Conservation (phyloP, 2,888 invertebrate species). For the Disparrhopalites patrizii region DNA sequence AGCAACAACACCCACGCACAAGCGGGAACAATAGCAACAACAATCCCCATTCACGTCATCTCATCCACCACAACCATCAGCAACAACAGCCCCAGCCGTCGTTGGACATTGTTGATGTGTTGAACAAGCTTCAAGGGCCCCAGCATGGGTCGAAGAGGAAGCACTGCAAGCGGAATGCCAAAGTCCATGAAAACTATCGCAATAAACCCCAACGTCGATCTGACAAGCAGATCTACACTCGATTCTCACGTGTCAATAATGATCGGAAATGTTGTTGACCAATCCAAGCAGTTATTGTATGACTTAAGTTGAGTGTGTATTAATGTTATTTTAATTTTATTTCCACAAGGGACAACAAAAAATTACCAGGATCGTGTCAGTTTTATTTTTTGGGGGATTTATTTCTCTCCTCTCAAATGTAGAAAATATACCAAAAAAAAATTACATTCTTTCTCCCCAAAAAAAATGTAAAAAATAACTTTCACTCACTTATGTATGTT, state of each 20-base stretch:
- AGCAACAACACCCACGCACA: conserved; percentile 8
- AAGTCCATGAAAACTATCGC: conserved; percentile 20
- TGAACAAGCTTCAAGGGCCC: conserved; percentile 12
- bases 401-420: too few species aligned
- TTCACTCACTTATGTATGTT: too few species aligned
- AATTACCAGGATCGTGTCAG: too few species aligned
- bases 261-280: conserved; percentile 27
- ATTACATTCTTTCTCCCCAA: too few species aligned
- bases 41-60: conserved; percentile 11
- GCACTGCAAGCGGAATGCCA: conserved; percentile 23
- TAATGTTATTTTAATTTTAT: not conserved
- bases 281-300: conserved; percentile 4
- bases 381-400: too few species aligned
- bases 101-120: conserved; percentile 13
- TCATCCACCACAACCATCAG: not conserved
- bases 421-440: too few species aligned
- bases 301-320: not conserved
- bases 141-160: conserved; percentile 11
- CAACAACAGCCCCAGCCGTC: not conserved
- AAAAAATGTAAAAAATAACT: too few species aligned
- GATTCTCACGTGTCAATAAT: conserved; percentile 27
- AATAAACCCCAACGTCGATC: conserved; percentile 26
- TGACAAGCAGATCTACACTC: conserved; percentile 29
- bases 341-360: too few species aligned
- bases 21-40: not conserved